phyloP scores from a whole-genome alignment of 2,113 vertebrate genomes.

The Stigmatopora argus region DNA sequence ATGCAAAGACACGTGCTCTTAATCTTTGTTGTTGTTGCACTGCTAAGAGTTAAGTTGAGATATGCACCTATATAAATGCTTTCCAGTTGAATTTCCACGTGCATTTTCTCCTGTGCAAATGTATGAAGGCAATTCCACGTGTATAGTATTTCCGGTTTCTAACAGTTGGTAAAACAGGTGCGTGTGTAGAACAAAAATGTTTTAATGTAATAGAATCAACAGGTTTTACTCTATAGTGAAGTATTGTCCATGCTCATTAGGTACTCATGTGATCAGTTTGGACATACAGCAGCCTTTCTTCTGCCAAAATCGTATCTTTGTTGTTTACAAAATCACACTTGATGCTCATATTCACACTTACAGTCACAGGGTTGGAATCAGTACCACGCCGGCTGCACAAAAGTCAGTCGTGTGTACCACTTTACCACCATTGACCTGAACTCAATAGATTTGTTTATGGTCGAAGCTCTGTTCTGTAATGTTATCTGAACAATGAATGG shows the following conservation, averaged over 20 bases:
- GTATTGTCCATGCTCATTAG: not conserved
- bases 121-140: constrained; percentile 7
- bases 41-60: constrained; percentile 10
- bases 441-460: not conserved
- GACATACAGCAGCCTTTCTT: not conserved
- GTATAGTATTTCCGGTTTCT: constrained; percentile 8
- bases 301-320: not conserved
- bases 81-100: not conserved
- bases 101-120: not conserved
- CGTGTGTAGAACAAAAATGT: not conserved
- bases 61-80: constrained; percentile 5
- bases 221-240: constrained; percentile 23
- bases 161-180: not conserved
- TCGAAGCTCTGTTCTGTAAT: not conserved
- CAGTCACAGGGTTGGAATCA: not conserved
- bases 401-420: not conserved
- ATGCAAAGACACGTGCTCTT: constrained; percentile 32
- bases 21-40: constrained; percentile 32
- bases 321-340: not conserved
- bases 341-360: not conserved
- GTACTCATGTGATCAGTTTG: not conserved
- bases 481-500: not conserved
- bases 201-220: constrained; percentile 5
- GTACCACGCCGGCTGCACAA: not conserved
- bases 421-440: not conserved